phyloP scores from a whole-genome alignment of 2,113 vertebrate genomes.

The Rafetus swinhoei region DNA sequence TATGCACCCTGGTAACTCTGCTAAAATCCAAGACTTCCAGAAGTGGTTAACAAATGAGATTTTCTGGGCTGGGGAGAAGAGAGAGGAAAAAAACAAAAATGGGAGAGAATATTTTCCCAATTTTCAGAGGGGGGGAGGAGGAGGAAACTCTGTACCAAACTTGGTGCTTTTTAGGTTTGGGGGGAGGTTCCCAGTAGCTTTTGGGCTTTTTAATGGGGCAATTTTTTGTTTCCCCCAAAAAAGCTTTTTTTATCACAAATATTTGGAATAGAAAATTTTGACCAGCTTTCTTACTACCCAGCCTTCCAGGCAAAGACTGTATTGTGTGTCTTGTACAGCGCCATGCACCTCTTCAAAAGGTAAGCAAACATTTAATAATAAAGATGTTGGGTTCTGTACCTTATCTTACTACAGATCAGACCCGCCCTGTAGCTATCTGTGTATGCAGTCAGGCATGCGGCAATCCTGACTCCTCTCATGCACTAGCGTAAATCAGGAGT shows the following conservation, averaged over 20 bases:
- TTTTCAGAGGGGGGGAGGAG: neutral
- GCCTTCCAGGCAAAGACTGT: neutral
- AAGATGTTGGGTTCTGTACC: neutral
- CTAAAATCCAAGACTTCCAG: neutral
- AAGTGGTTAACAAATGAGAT: neutral
- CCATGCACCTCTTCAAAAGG: neutral
- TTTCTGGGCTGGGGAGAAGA: too few species aligned
- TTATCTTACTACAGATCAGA: neutral
- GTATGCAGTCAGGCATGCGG: neutral
- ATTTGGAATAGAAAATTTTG: neutral
- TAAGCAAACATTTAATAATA: neutral
- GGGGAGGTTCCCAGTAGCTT: neutral
- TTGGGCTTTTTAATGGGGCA: neutral
- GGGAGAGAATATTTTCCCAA: neutral
- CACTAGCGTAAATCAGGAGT: too few species aligned
- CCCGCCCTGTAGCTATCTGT: neutral
- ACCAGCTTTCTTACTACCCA: neutral
- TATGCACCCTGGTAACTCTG: neutral
- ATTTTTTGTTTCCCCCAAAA: too few species aligned
- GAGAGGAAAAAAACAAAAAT: too few species aligned
- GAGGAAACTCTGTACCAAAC: too few species aligned
- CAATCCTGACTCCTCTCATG: neutral
- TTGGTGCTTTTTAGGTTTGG: too few species aligned
- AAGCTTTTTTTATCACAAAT: too few species aligned
- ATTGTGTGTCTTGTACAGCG: neutral